These are phyloP conservation scores for Oreochromis spilurus DNA, from an alignment of 2,113 vertebrate genomes.

Conservation along the genomic window DNA sequence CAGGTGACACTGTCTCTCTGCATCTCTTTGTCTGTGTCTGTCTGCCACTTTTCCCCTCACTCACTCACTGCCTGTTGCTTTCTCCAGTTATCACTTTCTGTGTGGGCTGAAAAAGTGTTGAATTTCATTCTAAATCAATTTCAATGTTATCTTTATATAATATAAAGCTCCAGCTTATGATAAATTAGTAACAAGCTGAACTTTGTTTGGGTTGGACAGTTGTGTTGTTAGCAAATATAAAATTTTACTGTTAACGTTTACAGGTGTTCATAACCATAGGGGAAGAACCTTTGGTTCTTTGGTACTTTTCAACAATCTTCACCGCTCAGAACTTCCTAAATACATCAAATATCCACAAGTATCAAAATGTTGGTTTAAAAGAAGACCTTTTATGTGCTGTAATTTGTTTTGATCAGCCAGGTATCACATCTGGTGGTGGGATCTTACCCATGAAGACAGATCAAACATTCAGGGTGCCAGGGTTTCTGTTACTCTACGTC, in stretches of 20 bases:
- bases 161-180: background rate
- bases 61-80: background rate
- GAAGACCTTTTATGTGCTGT: background rate
- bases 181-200: background rate
- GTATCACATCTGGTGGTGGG: background rate
- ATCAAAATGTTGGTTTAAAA: background rate
- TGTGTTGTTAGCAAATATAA: background rate
- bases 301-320: background rate
- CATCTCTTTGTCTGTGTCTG: background rate
- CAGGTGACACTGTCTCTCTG: slow-evolving; percentile 13
- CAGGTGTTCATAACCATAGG: background rate
- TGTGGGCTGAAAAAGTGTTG: background rate
- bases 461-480: background rate
- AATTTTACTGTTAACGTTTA: background rate
- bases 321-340: background rate
- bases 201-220: background rate
- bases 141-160: background rate
- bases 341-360: background rate
- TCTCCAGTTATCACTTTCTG: background rate
- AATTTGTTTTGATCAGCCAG: background rate
- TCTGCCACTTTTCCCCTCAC: background rate
- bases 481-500: background rate
- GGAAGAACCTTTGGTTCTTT: background rate
- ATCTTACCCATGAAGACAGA: background rate
- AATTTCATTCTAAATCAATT: background rate